phyloP scores from a whole-genome alignment of 2,113 vertebrate species.

The Petroica traversi region DNA sequence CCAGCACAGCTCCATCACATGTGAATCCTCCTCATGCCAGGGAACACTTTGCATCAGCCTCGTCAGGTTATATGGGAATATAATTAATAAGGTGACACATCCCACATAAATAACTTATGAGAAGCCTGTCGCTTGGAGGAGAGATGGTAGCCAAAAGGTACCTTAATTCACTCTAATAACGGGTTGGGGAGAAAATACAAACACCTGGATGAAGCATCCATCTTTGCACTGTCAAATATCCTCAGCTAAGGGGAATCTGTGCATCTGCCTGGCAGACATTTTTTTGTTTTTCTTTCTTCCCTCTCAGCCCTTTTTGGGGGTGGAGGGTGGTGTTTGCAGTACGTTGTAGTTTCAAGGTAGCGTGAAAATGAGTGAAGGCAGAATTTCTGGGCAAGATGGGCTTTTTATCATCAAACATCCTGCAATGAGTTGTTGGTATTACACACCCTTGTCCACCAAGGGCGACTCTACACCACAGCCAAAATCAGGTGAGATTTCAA shows the following conservation, averaged over 20 bases:
- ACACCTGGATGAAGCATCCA: neutral
- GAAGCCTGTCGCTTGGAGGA: neutral
- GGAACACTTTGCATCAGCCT: neutral
- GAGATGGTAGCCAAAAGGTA: neutral
- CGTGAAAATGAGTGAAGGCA: rapidly evolving
- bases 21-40: neutral
- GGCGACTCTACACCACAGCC: neutral
- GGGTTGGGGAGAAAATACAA: neutral
- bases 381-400: neutral
- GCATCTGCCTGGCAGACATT: neutral
- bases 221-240: neutral
- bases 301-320: neutral
- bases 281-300: neutral
- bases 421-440: neutral
- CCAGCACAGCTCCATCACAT: neutral
- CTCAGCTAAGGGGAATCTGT: neutral
- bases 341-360: rapidly evolving
- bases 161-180: neutral
- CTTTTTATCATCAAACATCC: neutral
- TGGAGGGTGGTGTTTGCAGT: neutral
- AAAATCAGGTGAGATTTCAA: neutral
- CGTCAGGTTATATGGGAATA: neutral
- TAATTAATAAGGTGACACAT: conserved; percentile 20
- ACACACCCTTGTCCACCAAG: neutral
- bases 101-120: conserved; percentile 28